A percentile compares a stretch with the other conserved stretches of the same genome.
Evolutionary conservation across 2,113 vertebrate genomes (phyloP).

Genomic region (Muntiacus muntjak): DNA sequence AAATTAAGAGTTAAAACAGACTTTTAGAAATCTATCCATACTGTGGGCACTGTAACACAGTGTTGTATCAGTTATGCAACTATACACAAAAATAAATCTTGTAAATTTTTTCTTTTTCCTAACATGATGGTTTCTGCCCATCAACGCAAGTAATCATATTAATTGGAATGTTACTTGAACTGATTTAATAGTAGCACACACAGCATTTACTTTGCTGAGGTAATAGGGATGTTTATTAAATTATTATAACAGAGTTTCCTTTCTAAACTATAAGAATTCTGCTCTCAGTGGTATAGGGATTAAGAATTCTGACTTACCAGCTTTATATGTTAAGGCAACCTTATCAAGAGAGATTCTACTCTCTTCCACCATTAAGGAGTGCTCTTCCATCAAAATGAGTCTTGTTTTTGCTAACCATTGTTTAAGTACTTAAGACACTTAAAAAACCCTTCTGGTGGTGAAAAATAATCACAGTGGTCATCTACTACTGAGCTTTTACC

Average conservation of each 20-base stretch:
- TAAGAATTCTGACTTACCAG: constrained; percentile 11
- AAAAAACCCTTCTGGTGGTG: not conserved
- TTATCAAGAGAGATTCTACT: not conserved
- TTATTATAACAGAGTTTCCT: not conserved
- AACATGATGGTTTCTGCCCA: not conserved
- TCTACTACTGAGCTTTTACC: not conserved
- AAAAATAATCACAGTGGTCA: not conserved
- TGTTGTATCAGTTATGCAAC: not conserved
- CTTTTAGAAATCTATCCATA: not conserved
- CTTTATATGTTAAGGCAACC: not conserved
- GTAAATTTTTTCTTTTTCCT: not conserved
- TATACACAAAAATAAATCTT: not conserved
- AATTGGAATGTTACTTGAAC: constrained; percentile 1
- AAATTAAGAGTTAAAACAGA: constrained; percentile 12
- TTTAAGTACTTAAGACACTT: not conserved
- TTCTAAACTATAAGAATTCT: not conserved
- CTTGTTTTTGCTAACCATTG: not conserved
- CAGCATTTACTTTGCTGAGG: not conserved
- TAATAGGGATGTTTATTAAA: not conserved
- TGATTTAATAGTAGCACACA: not conserved
- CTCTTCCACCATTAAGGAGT: not conserved
- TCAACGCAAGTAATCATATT: not conserved
- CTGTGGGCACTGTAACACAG: not conserved
- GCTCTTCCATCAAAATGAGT: not conserved
- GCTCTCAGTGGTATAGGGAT: not conserved